A percentile compares a stretch with the other conserved stretches of the same genome.
Conservation (phyloP, 2,797 vertebrate genomes). For the Acanthornis magna region DNA sequence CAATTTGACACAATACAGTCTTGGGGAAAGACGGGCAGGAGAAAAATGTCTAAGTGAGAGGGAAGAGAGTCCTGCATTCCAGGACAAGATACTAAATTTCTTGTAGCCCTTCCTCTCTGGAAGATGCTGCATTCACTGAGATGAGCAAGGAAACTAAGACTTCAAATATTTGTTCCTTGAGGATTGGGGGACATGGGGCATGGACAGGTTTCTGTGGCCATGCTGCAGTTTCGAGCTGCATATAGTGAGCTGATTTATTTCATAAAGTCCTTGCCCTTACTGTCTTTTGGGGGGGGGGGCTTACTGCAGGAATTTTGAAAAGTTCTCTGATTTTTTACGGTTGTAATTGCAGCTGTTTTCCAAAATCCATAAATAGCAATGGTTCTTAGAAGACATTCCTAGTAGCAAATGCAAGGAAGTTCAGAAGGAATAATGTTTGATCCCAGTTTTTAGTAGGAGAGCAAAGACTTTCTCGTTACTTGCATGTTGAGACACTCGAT, state of each 20-base stretch:
- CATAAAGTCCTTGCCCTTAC: not conserved
- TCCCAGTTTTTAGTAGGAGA: not conserved
- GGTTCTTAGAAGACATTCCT: not conserved
- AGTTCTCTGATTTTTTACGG: not conserved
- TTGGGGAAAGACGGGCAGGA: not conserved
- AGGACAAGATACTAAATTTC: not conserved
- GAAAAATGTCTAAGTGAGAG: not conserved
- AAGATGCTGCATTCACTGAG: not conserved
- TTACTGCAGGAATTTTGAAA: not conserved
- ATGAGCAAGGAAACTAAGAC: not conserved
- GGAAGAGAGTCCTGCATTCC: not conserved
- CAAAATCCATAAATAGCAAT: not conserved
- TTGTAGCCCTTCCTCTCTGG: not conserved
- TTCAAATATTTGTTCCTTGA: not conserved
- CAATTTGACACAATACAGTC: not conserved
- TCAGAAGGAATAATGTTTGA: not conserved
- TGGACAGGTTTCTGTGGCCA: not conserved
- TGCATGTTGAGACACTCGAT: not conserved
- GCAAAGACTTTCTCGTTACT: not conserved
- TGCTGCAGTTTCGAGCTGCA: not conserved
- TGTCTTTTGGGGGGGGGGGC: not conserved
- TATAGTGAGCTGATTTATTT: not conserved
- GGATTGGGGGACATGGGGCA: rapidly evolving
- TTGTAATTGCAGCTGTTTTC: not conserved
- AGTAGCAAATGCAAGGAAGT: not conserved